Percentiles rank a stretch among this genome's conserved stretches.
phyloP scores from a whole-genome alignment of 2,888 invertebrate species.

The Masnerella sp. region DNA sequence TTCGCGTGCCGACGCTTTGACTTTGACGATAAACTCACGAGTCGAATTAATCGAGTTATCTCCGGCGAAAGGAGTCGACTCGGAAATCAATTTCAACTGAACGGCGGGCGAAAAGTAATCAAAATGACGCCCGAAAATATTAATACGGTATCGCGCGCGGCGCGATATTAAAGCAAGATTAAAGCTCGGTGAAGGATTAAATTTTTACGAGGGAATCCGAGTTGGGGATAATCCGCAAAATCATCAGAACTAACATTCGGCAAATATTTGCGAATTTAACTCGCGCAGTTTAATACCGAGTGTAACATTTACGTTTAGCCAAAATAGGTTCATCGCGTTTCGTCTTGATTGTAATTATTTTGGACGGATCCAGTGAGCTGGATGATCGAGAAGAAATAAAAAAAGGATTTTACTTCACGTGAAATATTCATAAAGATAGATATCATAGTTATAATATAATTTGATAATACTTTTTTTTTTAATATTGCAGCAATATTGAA shows the following conservation, averaged over 20 bases:
- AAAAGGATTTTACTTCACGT: no score
- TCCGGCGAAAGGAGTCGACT: no score
- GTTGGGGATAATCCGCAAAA: slow-evolving; percentile 37
- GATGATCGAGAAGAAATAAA: no score
- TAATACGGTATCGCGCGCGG: slow-evolving; percentile 5
- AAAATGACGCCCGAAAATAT: slow-evolving; percentile 8
- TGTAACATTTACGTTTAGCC: slow-evolving; percentile 11
- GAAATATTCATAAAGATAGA: no score
- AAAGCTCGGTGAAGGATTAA: slow-evolving; percentile 28
- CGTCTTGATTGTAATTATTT: slow-evolving; percentile 17
- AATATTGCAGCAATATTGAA: no score
- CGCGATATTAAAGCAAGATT: slow-evolving; percentile 29
- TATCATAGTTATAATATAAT: no score
- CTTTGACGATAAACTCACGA: not conserved
- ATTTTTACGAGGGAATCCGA: slow-evolving; percentile 15
- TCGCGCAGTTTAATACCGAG: slow-evolving; percentile 23
- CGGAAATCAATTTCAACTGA: slow-evolving; percentile 27
- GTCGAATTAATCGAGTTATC: not conserved
- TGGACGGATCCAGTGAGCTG: no score
- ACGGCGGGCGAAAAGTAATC: slow-evolving; percentile 5
- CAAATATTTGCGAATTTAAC: slow-evolving; percentile 40
- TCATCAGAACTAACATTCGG: slow-evolving; percentile 31
- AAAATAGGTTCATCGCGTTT: slow-evolving; percentile 24
- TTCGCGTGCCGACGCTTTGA: slow-evolving; percentile 15
- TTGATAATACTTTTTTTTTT: no score